Evolutionary conservation across 2,888 invertebrate genomes (phyloP).

Genomic region (Amphipoea lucens): DNA sequence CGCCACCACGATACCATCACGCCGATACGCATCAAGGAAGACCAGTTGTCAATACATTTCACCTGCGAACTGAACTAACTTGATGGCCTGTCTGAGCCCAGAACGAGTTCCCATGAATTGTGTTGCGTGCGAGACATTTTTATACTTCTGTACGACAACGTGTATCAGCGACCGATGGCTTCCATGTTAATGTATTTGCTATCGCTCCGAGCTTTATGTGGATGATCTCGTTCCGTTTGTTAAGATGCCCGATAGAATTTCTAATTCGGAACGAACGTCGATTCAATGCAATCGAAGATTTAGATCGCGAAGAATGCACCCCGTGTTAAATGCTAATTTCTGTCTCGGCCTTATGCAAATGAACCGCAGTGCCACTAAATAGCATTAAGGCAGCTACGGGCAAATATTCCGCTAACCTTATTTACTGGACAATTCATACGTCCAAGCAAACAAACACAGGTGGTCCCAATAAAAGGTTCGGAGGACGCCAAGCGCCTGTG

Average conservation of each 20-base stretch:
- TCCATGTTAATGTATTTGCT: conserved; percentile 83
- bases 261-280: conserved; percentile 75
- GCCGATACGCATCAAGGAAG: conserved; percentile 90
- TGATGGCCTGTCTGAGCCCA: conserved; percentile 84
- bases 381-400: conserved; percentile 82
- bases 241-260: conserved; percentile 75
- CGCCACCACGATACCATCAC: conserved; percentile 88
- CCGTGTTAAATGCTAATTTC: conserved; percentile 86
- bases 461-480: conserved; percentile 89
- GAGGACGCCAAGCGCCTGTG: conserved; percentile 81
- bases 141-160: conserved; percentile 84
- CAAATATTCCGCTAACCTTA: conserved; percentile 88
- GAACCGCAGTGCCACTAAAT: conserved; percentile 84
- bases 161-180: conserved; percentile 75
- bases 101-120: conserved; percentile 88
- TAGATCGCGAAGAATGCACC: conserved; percentile 72
- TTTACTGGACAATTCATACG: conserved; percentile 90
- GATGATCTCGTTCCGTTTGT: conserved; percentile 68
- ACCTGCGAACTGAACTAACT: conserved; percentile 83
- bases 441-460: conserved; percentile 87
- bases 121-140: conserved; percentile 85
- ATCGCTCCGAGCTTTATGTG: conserved; percentile 72
- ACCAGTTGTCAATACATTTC: conserved; percentile 90
- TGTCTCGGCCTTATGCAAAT: conserved; percentile 85
- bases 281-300: conserved; percentile 75